Percentiles rank a stretch among this genome's conserved stretches.
Conservation (phyloP, 2,888 invertebrate genomes). For the Platycheirus albimanus region DNA sequence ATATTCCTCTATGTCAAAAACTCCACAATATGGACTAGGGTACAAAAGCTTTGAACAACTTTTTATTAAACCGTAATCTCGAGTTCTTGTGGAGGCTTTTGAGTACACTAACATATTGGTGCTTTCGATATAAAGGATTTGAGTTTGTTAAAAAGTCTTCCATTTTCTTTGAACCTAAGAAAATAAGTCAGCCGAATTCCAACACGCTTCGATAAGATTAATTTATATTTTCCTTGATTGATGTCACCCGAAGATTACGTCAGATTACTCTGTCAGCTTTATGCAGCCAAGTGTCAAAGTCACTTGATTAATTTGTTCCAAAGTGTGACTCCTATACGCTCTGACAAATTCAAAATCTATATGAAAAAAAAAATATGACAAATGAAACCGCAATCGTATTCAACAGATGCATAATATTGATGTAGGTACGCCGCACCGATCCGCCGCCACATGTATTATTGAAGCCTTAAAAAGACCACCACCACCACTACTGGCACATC, state of each 20-base stretch:
- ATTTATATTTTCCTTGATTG: neutral
- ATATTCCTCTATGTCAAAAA: no score
- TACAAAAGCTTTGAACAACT: no score
- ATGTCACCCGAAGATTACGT: conserved; percentile 27
- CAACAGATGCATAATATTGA: conserved; percentile 39
- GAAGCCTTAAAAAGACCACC: conserved; percentile 48
- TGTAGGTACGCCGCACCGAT: conserved; percentile 21
- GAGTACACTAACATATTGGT: no score
- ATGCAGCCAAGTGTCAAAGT: conserved; percentile 41
- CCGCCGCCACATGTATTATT: conserved; percentile 54
- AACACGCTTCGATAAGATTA: neutral
- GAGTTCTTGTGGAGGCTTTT: no score
- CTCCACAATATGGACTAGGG: no score
- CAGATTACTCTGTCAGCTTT: conserved; percentile 41
- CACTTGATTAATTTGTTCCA: conserved; percentile 44
- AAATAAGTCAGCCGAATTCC: neutral
- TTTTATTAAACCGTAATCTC: no score
- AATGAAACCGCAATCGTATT: conserved; percentile 63
- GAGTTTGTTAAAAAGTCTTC: no score
- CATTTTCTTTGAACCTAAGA: no score
- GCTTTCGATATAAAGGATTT: no score
- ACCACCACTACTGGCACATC: conserved; percentile 27
- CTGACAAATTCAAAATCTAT: conserved; percentile 15
- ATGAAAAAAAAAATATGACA: conserved; percentile 47
- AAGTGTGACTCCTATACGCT: conserved; percentile 28